phyloP scores from a whole-genome alignment of 2,113 vertebrate species.

The Psittacus erithacus region DNA sequence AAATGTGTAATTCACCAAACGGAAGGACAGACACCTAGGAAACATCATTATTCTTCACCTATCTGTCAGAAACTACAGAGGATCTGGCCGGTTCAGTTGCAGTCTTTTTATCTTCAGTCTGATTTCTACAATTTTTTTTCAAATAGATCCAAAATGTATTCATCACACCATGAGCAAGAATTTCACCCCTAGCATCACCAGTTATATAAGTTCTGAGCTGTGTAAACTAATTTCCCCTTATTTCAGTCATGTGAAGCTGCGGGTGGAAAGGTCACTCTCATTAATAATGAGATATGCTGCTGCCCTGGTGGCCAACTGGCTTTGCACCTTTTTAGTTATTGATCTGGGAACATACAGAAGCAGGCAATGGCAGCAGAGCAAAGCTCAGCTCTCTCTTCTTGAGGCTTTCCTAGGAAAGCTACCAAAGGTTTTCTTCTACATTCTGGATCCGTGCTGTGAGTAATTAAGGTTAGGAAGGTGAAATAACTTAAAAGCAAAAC shows the following conservation, averaged over 20 bases:
- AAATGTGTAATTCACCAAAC: slow-evolving; percentile 33
- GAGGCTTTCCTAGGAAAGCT: neutral
- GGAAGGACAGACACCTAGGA: slow-evolving; percentile 44
- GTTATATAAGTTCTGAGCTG: neutral
- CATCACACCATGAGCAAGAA: slow-evolving; percentile 12
- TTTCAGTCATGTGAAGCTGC: slow-evolving; percentile 13
- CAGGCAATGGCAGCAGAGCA: slow-evolving; percentile 16
- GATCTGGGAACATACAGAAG: slow-evolving; percentile 20
- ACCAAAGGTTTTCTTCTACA: neutral
- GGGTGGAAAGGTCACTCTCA: slow-evolving; percentile 57
- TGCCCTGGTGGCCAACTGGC: slow-evolving; percentile 44
- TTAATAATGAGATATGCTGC: slow-evolving; percentile 47
- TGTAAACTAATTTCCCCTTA: slow-evolving; percentile 42
- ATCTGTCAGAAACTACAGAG: slow-evolving; percentile 46
- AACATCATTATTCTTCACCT: slow-evolving; percentile 64
- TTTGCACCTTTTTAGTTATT: slow-evolving; percentile 35
- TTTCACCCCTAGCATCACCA: neutral
- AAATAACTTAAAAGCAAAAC: neutral
- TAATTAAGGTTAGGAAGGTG: neutral
- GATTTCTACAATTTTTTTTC: slow-evolving; percentile 29
- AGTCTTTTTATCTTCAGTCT: slow-evolving; percentile 46
- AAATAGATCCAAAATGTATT: slow-evolving; percentile 19
- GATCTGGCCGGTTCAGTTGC: slow-evolving; percentile 32
- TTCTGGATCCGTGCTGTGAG: neutral
- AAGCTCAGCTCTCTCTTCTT: neutral